phyloP scores from a whole-genome alignment of 1,140 invertebrate genomes.

The Drosophila mauritiana region DNA sequence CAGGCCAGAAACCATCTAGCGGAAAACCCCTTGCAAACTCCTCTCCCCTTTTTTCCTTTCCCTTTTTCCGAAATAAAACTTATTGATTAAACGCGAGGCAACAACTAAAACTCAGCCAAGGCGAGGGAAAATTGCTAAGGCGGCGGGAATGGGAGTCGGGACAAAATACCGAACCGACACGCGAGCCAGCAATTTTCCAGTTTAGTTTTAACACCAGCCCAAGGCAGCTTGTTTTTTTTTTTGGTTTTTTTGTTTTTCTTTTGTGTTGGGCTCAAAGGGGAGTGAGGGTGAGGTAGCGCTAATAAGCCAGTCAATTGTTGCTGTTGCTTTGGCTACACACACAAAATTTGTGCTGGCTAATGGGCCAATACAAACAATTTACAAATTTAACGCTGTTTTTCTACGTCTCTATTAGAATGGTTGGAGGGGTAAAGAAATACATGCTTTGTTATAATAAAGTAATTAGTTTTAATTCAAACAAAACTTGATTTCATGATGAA shows the following conservation, averaged over 20 bases:
- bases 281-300: constrained; percentile 24
- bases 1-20: constrained; percentile 21
- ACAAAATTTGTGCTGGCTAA: constrained; percentile 60
- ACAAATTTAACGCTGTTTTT: constrained; percentile 78
- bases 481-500: constrained; percentile 15
- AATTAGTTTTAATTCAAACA: constrained; percentile 37
- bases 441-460: constrained; percentile 46
- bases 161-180: constrained; percentile 71
- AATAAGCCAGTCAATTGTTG: constrained; percentile 77
- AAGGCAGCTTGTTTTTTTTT: constrained; percentile 48
- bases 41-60: not conserved
- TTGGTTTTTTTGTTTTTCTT: not conserved
- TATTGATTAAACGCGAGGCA: constrained; percentile 76
- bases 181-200: constrained; percentile 80
- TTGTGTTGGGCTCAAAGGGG: constrained; percentile 6
- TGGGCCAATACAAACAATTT: constrained; percentile 78
- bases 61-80: constrained; percentile 48
- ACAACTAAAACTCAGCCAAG: constrained; percentile 29
- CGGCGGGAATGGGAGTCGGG: constrained; percentile 5
- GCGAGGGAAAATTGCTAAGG: constrained; percentile 12
- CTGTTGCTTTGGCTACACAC: constrained; percentile 45
- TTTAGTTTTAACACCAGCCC: constrained; percentile 77
- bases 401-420: constrained; percentile 62
- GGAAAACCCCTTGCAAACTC: not conserved
- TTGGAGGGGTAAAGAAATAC: constrained; percentile 8